Base-by-base conservation (phyloP, 2,888 invertebrate genomes). In the Autographa gamma region DNA sequence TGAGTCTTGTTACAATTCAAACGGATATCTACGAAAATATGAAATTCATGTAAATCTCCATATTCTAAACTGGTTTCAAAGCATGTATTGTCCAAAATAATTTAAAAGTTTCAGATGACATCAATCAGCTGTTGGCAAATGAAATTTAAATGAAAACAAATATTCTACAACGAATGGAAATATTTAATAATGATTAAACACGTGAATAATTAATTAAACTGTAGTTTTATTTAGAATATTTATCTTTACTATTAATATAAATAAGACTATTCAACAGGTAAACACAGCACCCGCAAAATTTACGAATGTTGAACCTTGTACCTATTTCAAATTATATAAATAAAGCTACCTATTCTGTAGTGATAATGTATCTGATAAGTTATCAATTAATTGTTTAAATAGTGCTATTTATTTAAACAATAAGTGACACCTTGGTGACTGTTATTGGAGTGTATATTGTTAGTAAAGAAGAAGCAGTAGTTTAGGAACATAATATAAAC, bases 291-390 rank as follows among this genome's bases (percentile, higher is more conserved):
- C 7, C 16, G 14, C 5, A n/a, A n/a, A 16, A 16, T 48, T 6
- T 48, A n/a, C n/a, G 48, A 43, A 48, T 48, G 48, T 48, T 48
- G 48, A n/a, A 48, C 48, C 48, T 48, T 48, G 48, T 43, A 48
- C 48, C 48, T 8, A 48, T 16, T 11, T 9, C 38, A 38, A 38
- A 43, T 43, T 43, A 43, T 43, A 43, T 43, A 43, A 43, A 16
- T n/a, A n/a, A 7, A 14, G n/a, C 43, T 43, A 43, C n/a, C 48
- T n/a, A 48, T n/a, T 48, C 8, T n/a, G n/a, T 48, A 43, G 43
- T n/a, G 48, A 48, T 48, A 48, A 14, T 48, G 48, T 48, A 48
- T 48, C 48, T n/a, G 48, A 48, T 48, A 48, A 48, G 48, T n/a
- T 48, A n/a, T n/a, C 1, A 43, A n/a, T 48, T 48, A 48, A 48